These are phyloP conservation scores for Drosophila picticornis DNA, from an alignment of 2,888 invertebrate genomes.

Conservation along the genomic window DNA sequence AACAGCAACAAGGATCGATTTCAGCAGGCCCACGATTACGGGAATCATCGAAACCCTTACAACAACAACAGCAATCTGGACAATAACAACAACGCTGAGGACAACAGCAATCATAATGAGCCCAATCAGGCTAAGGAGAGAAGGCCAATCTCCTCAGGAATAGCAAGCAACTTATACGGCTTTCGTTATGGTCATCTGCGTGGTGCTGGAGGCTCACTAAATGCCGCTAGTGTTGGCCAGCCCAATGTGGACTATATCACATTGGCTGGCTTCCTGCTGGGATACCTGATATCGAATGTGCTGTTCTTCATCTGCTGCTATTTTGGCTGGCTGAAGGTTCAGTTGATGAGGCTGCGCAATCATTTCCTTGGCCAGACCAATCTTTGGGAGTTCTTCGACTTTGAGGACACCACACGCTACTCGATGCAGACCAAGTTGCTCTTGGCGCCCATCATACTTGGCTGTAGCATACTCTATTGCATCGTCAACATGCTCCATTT, in stretches of 20 bases:
- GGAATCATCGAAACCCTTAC: neutral
- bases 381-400: conserved; percentile 72
- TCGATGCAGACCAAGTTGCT: conserved; percentile 68
- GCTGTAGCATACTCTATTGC: conserved; percentile 61
- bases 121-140: neutral
- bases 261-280: conserved; percentile 66
- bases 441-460: conserved; percentile 65
- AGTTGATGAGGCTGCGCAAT: conserved; percentile 60
- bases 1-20: conserved; percentile 1
- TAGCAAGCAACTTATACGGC: neutral
- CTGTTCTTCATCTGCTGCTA: conserved; percentile 66
- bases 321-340: conserved; percentile 69
- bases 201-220: neutral
- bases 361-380: conserved; percentile 65
- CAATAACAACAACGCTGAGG: neutral
- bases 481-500: conserved; percentile 60
- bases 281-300: conserved; percentile 66
- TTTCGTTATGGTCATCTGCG: neutral
- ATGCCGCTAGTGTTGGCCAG: neutral
- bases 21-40: conserved; percentile 1
- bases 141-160: neutral
- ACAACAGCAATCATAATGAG: neutral
- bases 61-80: neutral
- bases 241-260: conserved; percentile 73
- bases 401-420: conserved; percentile 62